Evolutionary conservation across 2,797 vertebrate species (phyloP).

Genomic region (Pterois miles): DNA sequence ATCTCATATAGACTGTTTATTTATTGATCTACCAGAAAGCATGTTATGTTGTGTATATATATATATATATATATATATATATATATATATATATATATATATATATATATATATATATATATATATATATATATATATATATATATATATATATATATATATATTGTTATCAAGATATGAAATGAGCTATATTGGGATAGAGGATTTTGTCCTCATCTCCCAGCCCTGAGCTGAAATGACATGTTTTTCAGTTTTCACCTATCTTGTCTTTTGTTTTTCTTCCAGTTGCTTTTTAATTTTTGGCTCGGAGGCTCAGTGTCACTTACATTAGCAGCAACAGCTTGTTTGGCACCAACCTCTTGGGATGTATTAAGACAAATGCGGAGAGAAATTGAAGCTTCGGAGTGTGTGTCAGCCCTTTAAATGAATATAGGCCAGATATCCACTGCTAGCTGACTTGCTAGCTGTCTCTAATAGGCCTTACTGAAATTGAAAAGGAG

Average conservation of each 20-base stretch:
- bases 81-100: no score
- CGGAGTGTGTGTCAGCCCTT: slow-evolving; percentile 22
- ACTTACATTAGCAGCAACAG: background rate
- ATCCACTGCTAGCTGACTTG: slow-evolving; percentile 22
- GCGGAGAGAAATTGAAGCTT: slow-evolving; percentile 34
- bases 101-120: no score
- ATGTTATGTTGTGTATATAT: no score
- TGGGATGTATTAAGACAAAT: slow-evolving; percentile 40
- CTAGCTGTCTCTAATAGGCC: slow-evolving; percentile 52
- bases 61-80: no score
- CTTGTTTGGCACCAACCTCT: background rate
- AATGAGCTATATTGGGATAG: no score
- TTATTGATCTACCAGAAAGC: no score
- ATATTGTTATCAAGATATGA: no score
- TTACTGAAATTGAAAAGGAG: slow-evolving; percentile 53
- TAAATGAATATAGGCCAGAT: slow-evolving; percentile 32
- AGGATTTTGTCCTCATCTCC: no score
- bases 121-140: no score
- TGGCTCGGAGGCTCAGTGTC: slow-evolving; percentile 1
- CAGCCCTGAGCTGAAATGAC: background rate
- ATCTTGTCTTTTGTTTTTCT: background rate
- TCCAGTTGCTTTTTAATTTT: background rate
- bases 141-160: no score
- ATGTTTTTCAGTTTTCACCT: background rate
- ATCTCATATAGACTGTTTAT: no score